Evolutionary conservation across 1,140 invertebrate species (phyloP), one percentile per base, ranked within the genome.

Genomic region (Musca domestica): DNA sequence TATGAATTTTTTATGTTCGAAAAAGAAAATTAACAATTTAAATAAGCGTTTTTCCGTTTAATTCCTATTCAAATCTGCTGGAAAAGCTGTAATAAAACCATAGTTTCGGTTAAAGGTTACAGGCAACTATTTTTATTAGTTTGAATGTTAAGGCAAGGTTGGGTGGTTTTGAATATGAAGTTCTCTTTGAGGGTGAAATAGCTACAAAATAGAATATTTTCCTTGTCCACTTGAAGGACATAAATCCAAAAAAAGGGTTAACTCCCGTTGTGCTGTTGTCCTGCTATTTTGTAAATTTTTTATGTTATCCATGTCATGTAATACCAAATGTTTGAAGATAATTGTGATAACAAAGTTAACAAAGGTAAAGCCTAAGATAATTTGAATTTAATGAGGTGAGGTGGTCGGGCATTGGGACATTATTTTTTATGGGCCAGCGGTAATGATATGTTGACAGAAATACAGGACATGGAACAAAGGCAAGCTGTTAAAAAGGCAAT

Each of bases 31-130:
- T 56, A 56, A 27, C 23, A 56, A 12, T 56, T 56, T 27, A 56
- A 56, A 56, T 27, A 56, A 56, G 52, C 52, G 23, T 56, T 56
- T 56, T 56, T 27, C 23, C 52, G 7, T 27, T 30, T n/a, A 9
- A 41, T 41, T 41, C 34, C 6, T 41, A 41, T 56, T 15, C 23
- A 27, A 27, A 22, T 41, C 34, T 5, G 2, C 34, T 5, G 2
- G 12, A 12, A 7, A 41, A 12, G 5, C 34, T 41, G 34, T 41
- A 41, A 56, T 56, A 56, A 56, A 56, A 56, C 5, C 34, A 56
- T 56, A 27, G 52, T 56, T 56, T 56, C 2, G 17, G 52, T 56
- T 56, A 56, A 41, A 56, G 52, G 52, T 25, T 56, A 56, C 17
- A 27, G 27, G 15, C 23, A 56, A 56, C 23, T 41, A 41, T 41